Evolutionary conservation across 2,797 vertebrate species (phyloP).

Genomic region (Anas capensis): DNA sequence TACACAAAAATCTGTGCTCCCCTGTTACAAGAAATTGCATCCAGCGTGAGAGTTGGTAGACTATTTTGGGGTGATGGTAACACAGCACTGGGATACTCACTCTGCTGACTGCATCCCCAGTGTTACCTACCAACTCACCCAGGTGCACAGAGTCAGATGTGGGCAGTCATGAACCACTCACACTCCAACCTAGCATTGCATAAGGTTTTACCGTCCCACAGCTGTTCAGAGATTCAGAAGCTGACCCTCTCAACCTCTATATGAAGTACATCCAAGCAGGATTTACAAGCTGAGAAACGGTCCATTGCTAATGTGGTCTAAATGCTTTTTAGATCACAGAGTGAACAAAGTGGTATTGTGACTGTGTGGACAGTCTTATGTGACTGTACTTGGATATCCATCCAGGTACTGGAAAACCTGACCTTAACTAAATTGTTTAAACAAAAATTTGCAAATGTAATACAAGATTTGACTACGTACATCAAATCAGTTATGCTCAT

Average conservation of each 20-base stretch:
- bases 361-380: background rate
- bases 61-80: background rate
- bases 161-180: background rate
- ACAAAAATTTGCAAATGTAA: conserved; percentile 1
- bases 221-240: background rate
- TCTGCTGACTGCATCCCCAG: background rate
- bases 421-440: conserved; percentile 10
- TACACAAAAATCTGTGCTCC: background rate
- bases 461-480: background rate
- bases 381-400: background rate
- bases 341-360: background rate
- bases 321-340: background rate
- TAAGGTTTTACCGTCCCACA: background rate
- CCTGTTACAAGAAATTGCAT: background rate
- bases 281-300: background rate
- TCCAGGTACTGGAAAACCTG: conserved; percentile 12
- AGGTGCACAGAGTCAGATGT: accelerated
- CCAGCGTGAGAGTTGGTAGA: background rate
- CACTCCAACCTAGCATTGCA: accelerated
- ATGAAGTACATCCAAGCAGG: background rate
- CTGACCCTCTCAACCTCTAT: background rate
- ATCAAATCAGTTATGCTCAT: background rate
- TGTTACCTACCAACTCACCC: background rate
- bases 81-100: accelerated
- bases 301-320: background rate